Evolutionary conservation across 2,888 invertebrate genomes (phyloP).

Genomic region (Eustalomyia histrio): DNA sequence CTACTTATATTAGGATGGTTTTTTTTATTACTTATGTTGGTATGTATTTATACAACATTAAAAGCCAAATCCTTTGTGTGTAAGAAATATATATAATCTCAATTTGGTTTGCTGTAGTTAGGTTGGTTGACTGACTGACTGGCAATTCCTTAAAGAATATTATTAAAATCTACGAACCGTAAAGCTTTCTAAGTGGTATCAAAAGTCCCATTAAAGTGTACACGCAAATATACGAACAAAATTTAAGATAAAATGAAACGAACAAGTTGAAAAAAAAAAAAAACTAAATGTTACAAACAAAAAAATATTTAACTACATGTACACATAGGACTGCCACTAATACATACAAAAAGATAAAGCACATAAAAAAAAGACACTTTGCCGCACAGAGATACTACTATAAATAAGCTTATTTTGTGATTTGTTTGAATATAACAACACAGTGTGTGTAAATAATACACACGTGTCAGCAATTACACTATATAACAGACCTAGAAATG

Average conservation of each 20-base stretch:
- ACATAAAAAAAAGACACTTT: too few relatives aligned
- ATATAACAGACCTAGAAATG: too few relatives aligned
- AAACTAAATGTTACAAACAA: neutral
- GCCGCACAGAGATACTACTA: too few relatives aligned
- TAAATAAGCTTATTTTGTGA: too few relatives aligned
- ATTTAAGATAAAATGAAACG: too few relatives aligned
- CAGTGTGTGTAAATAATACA: too few relatives aligned
- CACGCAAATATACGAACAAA: neutral
- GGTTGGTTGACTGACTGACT: constrained; percentile 3
- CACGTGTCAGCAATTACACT: too few relatives aligned
- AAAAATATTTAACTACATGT: too few relatives aligned
- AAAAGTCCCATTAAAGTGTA: constrained; percentile 3
- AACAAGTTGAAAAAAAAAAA: neutral
- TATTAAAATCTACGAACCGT: constrained; percentile 4
- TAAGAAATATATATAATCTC: neutral
- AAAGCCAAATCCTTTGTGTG: constrained; percentile 3
- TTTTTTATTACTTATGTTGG: neutral
- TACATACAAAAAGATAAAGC: too few relatives aligned
- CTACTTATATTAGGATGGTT: neutral
- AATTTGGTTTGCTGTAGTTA: neutral
- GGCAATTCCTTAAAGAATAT: constrained; percentile 3
- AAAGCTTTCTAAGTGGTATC: constrained; percentile 6
- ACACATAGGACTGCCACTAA: too few relatives aligned
- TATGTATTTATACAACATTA: neutral
- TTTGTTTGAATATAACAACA: too few relatives aligned